Evolutionary conservation across 2,113 vertebrate species (phyloP).

Genomic region (Ptychochromis oligacanthus): DNA sequence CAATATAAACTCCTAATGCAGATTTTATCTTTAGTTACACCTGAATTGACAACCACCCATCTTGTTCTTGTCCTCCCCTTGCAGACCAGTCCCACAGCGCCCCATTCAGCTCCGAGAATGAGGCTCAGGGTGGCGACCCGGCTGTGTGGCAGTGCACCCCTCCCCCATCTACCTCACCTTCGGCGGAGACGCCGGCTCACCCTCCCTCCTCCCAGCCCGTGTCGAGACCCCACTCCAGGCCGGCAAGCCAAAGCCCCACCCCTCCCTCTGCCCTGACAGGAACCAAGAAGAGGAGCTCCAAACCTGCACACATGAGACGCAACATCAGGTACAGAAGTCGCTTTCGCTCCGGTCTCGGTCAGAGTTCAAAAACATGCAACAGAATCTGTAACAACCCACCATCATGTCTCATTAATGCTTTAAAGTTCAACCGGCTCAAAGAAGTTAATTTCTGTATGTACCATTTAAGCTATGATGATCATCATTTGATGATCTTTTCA

Average conservation of each 20-base stretch:
- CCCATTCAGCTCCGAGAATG: conserved; percentile 84
- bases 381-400: neutral
- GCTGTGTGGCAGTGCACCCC: conserved; percentile 88
- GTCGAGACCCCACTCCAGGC: conserved; percentile 77
- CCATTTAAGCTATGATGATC: neutral
- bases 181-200: conserved; percentile 81
- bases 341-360: neutral
- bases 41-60: neutral
- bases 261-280: conserved; percentile 80
- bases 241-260: conserved; percentile 84
- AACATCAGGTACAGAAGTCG: conserved; percentile 90
- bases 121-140: conserved; percentile 82
- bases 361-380: neutral
- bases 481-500: neutral
- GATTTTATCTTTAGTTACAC: neutral
- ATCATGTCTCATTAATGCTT: neutral
- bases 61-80: conserved; percentile 12
- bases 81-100: conserved; percentile 89
- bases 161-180: conserved; percentile 93
- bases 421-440: neutral
- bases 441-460: neutral
- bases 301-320: conserved; percentile 92
- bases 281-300: conserved; percentile 88
- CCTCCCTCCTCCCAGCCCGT: conserved; percentile 60
- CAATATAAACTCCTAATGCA: neutral